Base-by-base conservation (phyloP, 2,113 vertebrate genomes). In the Nothobranchius furzeri region DNA sequence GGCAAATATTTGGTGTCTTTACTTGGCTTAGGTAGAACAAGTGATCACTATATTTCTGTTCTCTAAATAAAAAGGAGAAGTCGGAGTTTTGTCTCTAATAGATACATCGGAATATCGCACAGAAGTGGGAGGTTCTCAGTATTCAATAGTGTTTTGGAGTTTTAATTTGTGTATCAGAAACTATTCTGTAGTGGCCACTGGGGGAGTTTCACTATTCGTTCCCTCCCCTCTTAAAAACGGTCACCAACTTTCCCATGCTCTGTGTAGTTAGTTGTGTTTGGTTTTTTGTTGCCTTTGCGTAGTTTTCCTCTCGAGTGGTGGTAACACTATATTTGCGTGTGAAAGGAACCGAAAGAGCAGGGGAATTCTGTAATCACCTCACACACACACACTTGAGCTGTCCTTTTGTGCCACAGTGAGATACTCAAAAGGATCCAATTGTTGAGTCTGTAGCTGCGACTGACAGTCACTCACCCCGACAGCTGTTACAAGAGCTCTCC, bases 211-310 rank as follows among this genome's bases (percentile, higher is more conserved):
- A 11, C 56, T n/a, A 10, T 60, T 50, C 43, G 25, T 30, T 55
- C 58, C 64, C 74, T 58, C 71, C 37, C 1, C 51, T 65, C 64
- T 70, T 70, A 56, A 80, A 30, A 84, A 78, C 78, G 79, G 79
- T 75, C 82, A 75, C 42, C 81, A 67, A 85, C 83, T 87, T 89
- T 89, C 89, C 87, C 89, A 84, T 84, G 84, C 87, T 84, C 79
- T 86, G 82, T 84, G 76, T 73, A 70, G 52, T 63, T 60, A 60
- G 64, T 60, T 56, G 65, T 93, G 82, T 85, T 56, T 77, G n/a
- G n/a, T n/a, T n/a, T n/a, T n/a, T 51, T 76, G 72, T 86, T 69
- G 74, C 49, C 47, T 80, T 62, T 78, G 68, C 85, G 81, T 58
- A 76, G 68, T 78, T 80, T 64, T 50, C 74, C 55, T 73, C 55